A percentile compares a stretch with the other conserved stretches of the same genome.
Evolutionary conservation across 2,888 invertebrate species (phyloP).

Genomic region (Eristalis arbustorum): DNA sequence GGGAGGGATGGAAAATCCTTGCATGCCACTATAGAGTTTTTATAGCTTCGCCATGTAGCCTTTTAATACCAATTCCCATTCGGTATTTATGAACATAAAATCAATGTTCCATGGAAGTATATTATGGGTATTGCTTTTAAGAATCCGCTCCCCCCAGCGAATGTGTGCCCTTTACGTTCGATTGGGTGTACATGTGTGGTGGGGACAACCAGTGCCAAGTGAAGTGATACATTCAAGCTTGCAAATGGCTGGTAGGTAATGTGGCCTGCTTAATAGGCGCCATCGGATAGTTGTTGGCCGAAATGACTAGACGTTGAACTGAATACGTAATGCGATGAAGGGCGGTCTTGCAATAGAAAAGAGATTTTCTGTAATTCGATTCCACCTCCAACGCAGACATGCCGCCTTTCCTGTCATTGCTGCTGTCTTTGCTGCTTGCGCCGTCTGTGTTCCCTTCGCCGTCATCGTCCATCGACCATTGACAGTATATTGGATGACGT

Average conservation of each 20-base stretch:
- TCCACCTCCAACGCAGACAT: conserved; percentile 31
- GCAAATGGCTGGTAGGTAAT: conserved; percentile 59
- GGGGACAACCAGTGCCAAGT: not conserved
- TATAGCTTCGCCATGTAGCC: conserved; percentile 68
- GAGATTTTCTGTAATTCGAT: conserved; percentile 62
- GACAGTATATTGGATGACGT: not conserved
- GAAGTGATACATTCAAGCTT: conserved; percentile 24
- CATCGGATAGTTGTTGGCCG: conserved; percentile 59
- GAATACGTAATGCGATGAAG: conserved; percentile 51
- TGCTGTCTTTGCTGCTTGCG: not conserved
- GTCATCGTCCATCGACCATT: not conserved
- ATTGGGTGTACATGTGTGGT: not conserved
- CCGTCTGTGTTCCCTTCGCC: not conserved
- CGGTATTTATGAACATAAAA: conserved; percentile 70
- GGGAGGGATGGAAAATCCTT: conserved; percentile 38
- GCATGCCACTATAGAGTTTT: conserved; percentile 61
- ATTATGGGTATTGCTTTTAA: conserved; percentile 67
- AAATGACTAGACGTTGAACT: conserved; percentile 62
- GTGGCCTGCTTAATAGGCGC: conserved; percentile 62
- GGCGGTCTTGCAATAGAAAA: conserved; percentile 34
- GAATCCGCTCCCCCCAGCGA: conserved; percentile 11
- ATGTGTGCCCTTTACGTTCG: not conserved
- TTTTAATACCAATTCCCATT: conserved; percentile 68
- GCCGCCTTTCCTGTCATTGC: not conserved
- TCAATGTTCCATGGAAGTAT: conserved; percentile 69